Conservation (phyloP, 2,888 invertebrate genomes). For the Drosophila incognita region DNA sequence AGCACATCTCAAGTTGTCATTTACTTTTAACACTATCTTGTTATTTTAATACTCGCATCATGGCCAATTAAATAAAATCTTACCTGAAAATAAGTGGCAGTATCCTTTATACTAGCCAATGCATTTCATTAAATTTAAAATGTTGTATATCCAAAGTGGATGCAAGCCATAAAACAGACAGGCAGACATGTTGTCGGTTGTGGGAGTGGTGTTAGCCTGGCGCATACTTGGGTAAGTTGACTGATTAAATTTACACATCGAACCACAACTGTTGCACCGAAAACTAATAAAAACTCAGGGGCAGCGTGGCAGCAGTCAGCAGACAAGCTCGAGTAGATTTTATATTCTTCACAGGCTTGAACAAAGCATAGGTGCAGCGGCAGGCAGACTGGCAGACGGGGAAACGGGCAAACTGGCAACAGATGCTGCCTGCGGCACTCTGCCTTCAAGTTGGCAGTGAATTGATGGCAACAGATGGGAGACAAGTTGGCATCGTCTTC, state of each 20-base stretch:
- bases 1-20: background rate
- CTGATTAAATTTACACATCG: conserved; percentile 77
- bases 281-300: conserved; percentile 49
- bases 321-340: conserved; percentile 36
- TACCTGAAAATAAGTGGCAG: conserved; percentile 1
- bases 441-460: conserved; percentile 49
- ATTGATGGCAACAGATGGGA: conserved; percentile 68
- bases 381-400: conserved; percentile 7
- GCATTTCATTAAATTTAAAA: conserved; percentile 60
- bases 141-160: conserved; percentile 34
- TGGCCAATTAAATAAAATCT: conserved; percentile 2
- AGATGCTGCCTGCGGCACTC: conserved; percentile 17
- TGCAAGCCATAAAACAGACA: conserved; percentile 30
- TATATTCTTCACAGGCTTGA: conserved; percentile 43
- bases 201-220: conserved; percentile 1
- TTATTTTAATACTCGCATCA: background rate
- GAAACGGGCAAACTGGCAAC: conserved; percentile 13
- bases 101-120: conserved; percentile 6
- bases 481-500: conserved; percentile 46
- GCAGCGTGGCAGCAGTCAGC: conserved; percentile 22
- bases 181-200: background rate
- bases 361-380: conserved; percentile 40
- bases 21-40: background rate
- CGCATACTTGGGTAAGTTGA: conserved; percentile 55
- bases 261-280: conserved; percentile 72